Conservation (phyloP, 2,113 vertebrate genomes). For the Sminthopsis crassicaudata region DNA sequence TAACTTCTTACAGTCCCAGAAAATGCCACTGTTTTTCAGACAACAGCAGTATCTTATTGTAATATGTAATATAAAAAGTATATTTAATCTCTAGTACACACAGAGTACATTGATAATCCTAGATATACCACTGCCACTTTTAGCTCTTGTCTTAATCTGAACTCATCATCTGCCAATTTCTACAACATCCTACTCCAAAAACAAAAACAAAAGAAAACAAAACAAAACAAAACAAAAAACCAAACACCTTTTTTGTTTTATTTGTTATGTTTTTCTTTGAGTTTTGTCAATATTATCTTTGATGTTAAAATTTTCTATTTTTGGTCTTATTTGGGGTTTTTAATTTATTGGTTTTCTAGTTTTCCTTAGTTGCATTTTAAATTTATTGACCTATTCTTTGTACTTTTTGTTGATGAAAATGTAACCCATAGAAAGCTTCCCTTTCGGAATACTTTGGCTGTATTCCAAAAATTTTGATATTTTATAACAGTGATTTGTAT, state of each 20-base stretch:
- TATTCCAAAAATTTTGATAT: background rate
- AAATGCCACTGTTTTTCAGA: background rate
- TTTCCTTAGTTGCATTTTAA: background rate
- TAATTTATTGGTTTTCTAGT: background rate
- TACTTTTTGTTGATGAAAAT: background rate
- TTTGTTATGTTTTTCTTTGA: background rate
- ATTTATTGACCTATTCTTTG: background rate
- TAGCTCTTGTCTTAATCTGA: background rate
- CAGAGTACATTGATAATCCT: background rate
- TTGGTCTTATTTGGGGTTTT: background rate
- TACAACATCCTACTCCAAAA: background rate
- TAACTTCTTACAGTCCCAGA: background rate
- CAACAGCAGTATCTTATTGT: background rate
- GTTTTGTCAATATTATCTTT: background rate
- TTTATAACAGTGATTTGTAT: background rate
- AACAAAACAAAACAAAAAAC: no score
- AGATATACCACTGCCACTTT: background rate
- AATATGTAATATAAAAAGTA: background rate
- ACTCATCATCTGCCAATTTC: background rate
- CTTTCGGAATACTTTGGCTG: background rate
- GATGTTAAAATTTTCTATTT: background rate
- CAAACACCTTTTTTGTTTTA: background rate
- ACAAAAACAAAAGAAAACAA: no score
- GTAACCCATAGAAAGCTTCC: background rate
- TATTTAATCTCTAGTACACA: background rate